These are phyloP conservation scores for Urechis unicinctus DNA, from an alignment of 2,888 invertebrate species.

Conservation along the genomic window DNA sequence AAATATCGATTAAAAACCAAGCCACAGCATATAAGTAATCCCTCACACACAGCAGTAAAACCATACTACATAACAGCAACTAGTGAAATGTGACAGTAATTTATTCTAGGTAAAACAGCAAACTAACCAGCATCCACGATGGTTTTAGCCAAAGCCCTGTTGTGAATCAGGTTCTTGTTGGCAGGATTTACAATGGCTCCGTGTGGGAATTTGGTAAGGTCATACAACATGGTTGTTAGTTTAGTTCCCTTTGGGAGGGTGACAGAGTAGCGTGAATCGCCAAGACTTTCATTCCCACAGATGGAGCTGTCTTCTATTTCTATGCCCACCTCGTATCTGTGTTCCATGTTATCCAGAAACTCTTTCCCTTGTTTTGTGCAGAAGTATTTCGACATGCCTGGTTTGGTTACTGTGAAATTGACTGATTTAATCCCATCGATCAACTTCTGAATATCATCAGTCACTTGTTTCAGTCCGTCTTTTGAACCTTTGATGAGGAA, in stretches of 20 bases:
- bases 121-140: constrained; percentile 25
- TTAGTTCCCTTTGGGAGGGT: not conserved
- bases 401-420: no score
- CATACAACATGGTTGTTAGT: constrained; percentile 14
- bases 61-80: not conserved
- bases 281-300: not conserved
- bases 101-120: no score
- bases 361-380: not conserved
- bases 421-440: no score
- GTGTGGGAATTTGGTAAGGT: constrained; percentile 22
- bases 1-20: no score
- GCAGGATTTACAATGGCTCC: constrained; percentile 32
- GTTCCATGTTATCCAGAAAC: not conserved
- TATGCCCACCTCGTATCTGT: not conserved
- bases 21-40: no score
- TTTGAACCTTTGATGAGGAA: no score
- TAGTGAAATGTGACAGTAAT: no score
- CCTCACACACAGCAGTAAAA: no score
- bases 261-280: not conserved
- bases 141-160: constrained; percentile 26
- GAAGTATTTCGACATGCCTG: not conserved
- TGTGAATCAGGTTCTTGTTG: constrained; percentile 25
- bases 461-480: no score
- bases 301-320: not conserved
- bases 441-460: no score